Percentiles rank a stretch among this genome's conserved stretches.
Evolutionary conservation across 2,113 vertebrate genomes (phyloP).

Genomic region (Balaenoptera acutorostrata): DNA sequence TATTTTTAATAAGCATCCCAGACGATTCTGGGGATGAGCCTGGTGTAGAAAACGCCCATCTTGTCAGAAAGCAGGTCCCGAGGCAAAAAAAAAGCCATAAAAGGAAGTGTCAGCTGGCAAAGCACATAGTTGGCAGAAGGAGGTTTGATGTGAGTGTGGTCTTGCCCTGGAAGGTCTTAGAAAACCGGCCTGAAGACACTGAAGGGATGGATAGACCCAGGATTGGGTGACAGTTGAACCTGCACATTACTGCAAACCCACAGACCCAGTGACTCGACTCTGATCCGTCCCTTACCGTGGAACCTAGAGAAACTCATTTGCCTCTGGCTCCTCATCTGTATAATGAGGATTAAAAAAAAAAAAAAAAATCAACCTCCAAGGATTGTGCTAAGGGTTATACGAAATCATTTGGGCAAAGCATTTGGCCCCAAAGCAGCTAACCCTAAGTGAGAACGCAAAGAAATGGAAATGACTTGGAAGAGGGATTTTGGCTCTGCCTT

Average conservation of each 20-base stretch:
- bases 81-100: background rate
- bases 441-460: background rate
- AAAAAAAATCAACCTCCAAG: background rate
- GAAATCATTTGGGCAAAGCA: background rate
- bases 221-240: too few species aligned
- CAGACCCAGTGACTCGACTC: background rate
- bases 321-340: background rate
- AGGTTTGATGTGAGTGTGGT: background rate
- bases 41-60: background rate
- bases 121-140: background rate
- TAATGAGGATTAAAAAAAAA: background rate
- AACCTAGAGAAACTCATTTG: background rate
- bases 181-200: background rate
- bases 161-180: background rate
- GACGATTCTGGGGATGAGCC: background rate
- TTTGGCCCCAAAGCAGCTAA: background rate
- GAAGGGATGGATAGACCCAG: background rate
- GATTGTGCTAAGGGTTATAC: background rate
- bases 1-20: background rate
- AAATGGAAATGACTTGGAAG: background rate
- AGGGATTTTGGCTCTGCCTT: background rate
- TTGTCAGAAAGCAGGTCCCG: background rate
- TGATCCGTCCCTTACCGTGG: background rate
- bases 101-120: background rate
- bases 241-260: fast-evolving